Conservation (phyloP, 2,888 invertebrate genomes). For the Lasius fuliginosus region DNA sequence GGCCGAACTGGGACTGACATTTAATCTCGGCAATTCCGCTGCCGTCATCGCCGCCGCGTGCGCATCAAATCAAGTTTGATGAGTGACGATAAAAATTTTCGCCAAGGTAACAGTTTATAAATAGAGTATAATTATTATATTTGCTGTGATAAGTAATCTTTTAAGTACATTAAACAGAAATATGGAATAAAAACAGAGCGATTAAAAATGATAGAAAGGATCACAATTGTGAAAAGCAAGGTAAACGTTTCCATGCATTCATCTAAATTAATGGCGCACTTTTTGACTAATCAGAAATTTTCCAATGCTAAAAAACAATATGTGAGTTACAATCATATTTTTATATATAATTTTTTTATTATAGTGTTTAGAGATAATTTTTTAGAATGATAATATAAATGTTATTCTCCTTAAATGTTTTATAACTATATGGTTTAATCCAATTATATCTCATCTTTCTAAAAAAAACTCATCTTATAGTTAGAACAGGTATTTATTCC, state of each 20-base stretch:
- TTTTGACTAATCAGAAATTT: not conserved
- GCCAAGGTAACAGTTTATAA: not conserved
- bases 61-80: slow-evolving; percentile 43
- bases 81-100: slow-evolving; percentile 21
- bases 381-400: not conserved
- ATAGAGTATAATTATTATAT: not conserved
- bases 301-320: not conserved
- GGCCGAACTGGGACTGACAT: slow-evolving; percentile 67
- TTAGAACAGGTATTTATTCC: slow-evolving; percentile 2
- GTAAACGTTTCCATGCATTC: not conserved
- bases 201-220: not conserved
- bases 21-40: slow-evolving; percentile 64
- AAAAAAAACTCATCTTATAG: not conserved
- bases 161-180: not conserved
- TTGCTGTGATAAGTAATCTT: not conserved
- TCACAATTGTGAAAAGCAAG: not conserved
- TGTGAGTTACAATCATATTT: not conserved
- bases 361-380: not conserved
- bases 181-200: not conserved
- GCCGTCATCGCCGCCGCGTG: slow-evolving; percentile 21
- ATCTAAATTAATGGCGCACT: not conserved
- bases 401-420: not conserved
- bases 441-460: not conserved
- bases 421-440: not conserved
- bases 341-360: not conserved